phyloP scores from a whole-genome alignment of 2,113 vertebrate genomes.

The Aegotheles bennettii region DNA sequence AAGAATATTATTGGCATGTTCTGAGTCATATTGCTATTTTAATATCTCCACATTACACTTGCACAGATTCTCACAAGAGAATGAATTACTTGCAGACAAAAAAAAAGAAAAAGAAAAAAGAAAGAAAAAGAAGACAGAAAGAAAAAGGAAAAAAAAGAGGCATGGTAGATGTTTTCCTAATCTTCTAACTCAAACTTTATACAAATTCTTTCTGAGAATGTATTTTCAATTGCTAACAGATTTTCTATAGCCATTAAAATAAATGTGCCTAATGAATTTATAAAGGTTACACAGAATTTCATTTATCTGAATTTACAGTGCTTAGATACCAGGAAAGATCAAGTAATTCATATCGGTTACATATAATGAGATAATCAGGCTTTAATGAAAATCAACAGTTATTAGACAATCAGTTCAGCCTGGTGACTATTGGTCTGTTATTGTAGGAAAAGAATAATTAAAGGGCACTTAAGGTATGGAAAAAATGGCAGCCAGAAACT shows the following conservation, averaged over 20 bases:
- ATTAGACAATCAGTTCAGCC: conserved; percentile 72
- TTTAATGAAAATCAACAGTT: conserved; percentile 71
- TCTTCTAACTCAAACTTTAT: neutral
- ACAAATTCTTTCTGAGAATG: neutral
- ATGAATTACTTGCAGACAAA: neutral
- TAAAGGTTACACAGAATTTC: conserved; percentile 22
- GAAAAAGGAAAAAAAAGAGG: neutral
- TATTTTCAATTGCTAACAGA: neutral
- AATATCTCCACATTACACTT: neutral
- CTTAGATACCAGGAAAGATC: conserved; percentile 45
- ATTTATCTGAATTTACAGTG: conserved; percentile 37
- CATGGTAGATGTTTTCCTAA: neutral
- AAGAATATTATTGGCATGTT: neutral
- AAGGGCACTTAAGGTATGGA: conserved; percentile 68
- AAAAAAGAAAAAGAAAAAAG: neutral
- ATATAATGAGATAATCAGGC: conserved; percentile 60
- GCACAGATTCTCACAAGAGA: conserved; percentile 13
- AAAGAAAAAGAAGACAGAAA: neutral
- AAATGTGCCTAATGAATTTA: conserved; percentile 6
- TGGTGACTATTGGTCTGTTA: conserved; percentile 63
- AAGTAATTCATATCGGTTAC: conserved; percentile 51
- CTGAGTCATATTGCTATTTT: conserved; percentile 10
- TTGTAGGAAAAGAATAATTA: conserved; percentile 66
- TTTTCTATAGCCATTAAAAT: conserved; percentile 17
- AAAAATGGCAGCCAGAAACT: conserved; percentile 65